phyloP scores from a whole-genome alignment of 2,888 invertebrate species.

The Calliphora vomitoria region DNA sequence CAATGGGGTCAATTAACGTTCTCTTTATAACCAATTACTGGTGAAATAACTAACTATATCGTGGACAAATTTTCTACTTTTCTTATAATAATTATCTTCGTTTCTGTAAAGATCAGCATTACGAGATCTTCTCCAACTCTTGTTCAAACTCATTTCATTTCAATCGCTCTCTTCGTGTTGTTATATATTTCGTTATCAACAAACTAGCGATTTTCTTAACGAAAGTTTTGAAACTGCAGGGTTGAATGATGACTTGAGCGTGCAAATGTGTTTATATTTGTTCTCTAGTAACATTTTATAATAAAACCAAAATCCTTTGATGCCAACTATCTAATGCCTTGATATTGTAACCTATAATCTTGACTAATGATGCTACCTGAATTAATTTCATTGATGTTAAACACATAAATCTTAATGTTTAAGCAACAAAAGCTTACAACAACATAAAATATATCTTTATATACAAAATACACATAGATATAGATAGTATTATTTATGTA shows the following conservation, averaged over 20 bases:
- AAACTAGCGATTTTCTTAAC: too few relatives aligned
- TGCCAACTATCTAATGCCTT: slow-evolving; percentile 55
- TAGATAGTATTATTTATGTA: not conserved
- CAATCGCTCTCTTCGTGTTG: too few relatives aligned
- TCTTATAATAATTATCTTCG: too few relatives aligned
- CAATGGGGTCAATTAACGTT: too few relatives aligned
- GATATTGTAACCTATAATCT: slow-evolving; percentile 71
- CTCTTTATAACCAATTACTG: too few relatives aligned
- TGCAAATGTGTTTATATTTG: not conserved
- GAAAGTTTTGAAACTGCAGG: too few relatives aligned
- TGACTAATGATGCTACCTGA: slow-evolving; percentile 72
- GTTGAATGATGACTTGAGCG: not conserved
- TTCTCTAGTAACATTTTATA: slow-evolving; percentile 34
- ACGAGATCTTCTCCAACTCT: too few relatives aligned
- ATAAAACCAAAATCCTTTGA: slow-evolving; percentile 64
- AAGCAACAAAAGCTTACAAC: slow-evolving; percentile 28
- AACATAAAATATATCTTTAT: slow-evolving; percentile 15
- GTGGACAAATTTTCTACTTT: too few relatives aligned
- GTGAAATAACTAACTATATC: too few relatives aligned
- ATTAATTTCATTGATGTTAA: slow-evolving; percentile 71
- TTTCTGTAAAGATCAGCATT: too few relatives aligned
- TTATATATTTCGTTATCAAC: too few relatives aligned
- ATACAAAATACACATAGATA: not conserved
- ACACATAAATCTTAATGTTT: slow-evolving; percentile 71
- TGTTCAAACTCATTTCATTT: too few relatives aligned